Percentiles rank a stretch among this genome's conserved stretches.
These are phyloP conservation scores for Proisotoma minuta DNA, from an alignment of 2,888 invertebrate species.

Conservation along the genomic window DNA sequence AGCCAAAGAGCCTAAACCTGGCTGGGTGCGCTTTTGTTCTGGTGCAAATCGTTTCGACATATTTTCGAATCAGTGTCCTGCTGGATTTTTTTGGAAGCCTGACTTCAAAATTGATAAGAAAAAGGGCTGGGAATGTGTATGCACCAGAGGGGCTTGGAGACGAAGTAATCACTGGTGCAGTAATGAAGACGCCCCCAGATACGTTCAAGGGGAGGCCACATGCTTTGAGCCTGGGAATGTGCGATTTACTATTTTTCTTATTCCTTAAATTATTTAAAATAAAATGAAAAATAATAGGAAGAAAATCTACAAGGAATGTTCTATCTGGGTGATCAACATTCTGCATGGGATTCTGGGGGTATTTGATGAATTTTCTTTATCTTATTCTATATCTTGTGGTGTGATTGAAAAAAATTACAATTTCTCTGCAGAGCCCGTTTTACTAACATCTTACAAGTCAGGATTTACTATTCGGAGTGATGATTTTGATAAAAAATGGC, in stretches of 20 bases:
- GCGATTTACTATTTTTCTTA: background rate
- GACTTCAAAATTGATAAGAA: constrained; percentile 6
- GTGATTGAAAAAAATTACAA: too few relatives aligned
- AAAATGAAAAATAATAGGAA: constrained; percentile 11
- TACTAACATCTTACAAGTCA: constrained; percentile 30
- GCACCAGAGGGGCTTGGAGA: constrained; percentile 38
- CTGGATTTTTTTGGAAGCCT: constrained; percentile 34
- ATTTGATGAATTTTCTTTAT: too few relatives aligned
- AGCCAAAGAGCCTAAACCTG: constrained; percentile 20
- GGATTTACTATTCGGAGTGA: constrained; percentile 24
- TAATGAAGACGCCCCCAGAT: constrained; percentile 25
- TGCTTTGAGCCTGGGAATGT: constrained; percentile 29
- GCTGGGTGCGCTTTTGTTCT: constrained; percentile 35
- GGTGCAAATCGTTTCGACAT: constrained; percentile 22
- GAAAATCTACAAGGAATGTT: constrained; percentile 26
- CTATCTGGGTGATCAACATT: constrained; percentile 33
- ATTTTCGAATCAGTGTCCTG: constrained; percentile 39
- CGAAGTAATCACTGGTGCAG: constrained; percentile 30
- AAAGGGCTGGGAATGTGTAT: constrained; percentile 39
- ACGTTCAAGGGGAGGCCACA: constrained; percentile 28
- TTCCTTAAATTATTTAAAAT: constrained; percentile 3
- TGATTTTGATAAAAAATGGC: constrained; percentile 27
- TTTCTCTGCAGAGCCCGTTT: constrained; percentile 19
- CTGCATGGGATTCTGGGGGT: constrained; percentile 31
- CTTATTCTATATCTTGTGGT: too few relatives aligned